Evolutionary conservation across 2,888 invertebrate species (phyloP).

Genomic region (Ectobius pallidus): DNA sequence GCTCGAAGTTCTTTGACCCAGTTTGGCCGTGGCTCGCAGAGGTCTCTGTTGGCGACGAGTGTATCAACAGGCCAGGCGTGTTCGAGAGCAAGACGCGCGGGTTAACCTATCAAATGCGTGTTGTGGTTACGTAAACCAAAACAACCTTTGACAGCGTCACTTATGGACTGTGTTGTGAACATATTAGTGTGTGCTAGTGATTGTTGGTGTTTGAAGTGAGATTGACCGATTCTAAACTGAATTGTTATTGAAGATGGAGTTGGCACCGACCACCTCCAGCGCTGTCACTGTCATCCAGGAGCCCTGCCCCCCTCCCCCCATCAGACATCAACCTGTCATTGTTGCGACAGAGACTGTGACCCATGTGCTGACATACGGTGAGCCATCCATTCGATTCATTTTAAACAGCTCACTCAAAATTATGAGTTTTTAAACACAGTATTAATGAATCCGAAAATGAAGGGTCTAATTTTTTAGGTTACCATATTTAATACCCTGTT

Average conservation of each 20-base stretch:
- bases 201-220: background rate
- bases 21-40: background rate
- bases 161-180: background rate
- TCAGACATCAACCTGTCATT: constrained; percentile 34
- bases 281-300: constrained; percentile 10
- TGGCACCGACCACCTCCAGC: background rate
- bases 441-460: no score
- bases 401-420: background rate
- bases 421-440: no score
- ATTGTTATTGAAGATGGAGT: constrained; percentile 8
- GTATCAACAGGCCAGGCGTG: background rate
- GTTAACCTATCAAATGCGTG: background rate
- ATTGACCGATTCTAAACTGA: background rate
- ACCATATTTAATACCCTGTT: no score
- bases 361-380: constrained; percentile 63
- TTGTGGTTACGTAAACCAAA: no score
- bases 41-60: constrained; percentile 1
- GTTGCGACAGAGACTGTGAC: constrained; percentile 56
- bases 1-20: constrained; percentile 2
- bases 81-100: background rate
- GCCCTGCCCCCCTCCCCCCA: constrained; percentile 14
- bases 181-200: background rate
- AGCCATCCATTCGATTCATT: constrained; percentile 7
- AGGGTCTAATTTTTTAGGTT: no score
- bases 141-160: constrained; percentile 1